Base-by-base conservation (phyloP, 2,888 invertebrate species). In the Torymus aiolomorphi region DNA sequence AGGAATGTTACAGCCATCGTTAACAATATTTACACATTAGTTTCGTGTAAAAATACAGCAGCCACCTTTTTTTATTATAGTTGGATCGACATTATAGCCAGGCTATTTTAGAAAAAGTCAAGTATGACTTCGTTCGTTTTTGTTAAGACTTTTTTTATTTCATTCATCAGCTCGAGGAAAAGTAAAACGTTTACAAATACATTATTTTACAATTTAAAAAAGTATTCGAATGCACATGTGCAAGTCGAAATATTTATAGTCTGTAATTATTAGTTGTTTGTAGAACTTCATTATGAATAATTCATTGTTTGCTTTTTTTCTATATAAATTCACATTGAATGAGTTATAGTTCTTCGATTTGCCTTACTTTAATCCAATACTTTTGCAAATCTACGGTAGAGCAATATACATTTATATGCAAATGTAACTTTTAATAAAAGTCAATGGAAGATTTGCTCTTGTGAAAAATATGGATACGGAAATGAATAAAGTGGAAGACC, bases 1-100 rank as follows among this genome's bases (percentile, higher is more conserved):
- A 82, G 78, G 81, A 83, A 82, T 82, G 82, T 81, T 82, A 83
- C 83, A 83, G 82, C 83, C 82, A 82, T 83, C 82, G 76, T 82
- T 82, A 80, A 81, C 78, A 82, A 87, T 87, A 86, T 88, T 88
- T 88, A 88, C 89, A 89, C 88, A 88, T 56, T 71, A 88, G 87
- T 87, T 88, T 87, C 88, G 88, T 89, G 89, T 88, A 89, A 89
- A 89, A 89, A 89, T 89, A 89, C 89, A 88, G 86, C 86, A 87
- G 86, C 87, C 86, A 82, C 86, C 85, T 84, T 84, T 83, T n/a
- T 73, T 66, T 66, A 73, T 66, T 59, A 56, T 79, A 76, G 51
- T 73, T 51, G 61, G 71, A 75, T 75, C 62, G 72, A 56, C 16
- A 52, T 71, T 70, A 49, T 31, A 72, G 31, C 63, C 65, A 61